A percentile compares a stretch with the other conserved stretches of the same genome.
Evolutionary conservation across 92 coral and sea anemone species (phyloP).

Genomic region (Paramuricea clavata): DNA sequence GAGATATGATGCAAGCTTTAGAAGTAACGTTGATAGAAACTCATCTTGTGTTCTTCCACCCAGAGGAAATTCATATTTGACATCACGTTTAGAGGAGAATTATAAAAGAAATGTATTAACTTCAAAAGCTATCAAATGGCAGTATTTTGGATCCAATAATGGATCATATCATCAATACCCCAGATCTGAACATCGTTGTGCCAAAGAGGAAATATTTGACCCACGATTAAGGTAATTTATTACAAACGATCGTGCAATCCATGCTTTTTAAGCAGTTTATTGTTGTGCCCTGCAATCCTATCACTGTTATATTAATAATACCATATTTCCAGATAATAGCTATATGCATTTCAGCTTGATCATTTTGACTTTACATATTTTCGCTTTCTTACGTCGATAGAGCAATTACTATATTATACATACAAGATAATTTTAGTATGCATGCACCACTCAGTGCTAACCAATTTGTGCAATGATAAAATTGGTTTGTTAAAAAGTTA

Average conservation of each 20-base stretch:
- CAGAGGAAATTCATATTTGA: background rate
- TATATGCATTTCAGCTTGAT: no score
- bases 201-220: constrained; percentile 58
- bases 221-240: constrained; percentile 83
- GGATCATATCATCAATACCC: constrained; percentile 80
- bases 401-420: no score
- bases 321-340: no score
- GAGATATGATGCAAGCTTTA: constrained; percentile 43
- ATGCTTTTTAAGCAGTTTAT: no score
- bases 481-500: no score
- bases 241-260: background rate
- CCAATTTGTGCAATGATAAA: no score
- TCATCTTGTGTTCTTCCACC: constrained; percentile 21
- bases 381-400: no score
- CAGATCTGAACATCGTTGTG: constrained; percentile 53
- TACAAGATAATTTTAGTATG: no score
- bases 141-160: constrained; percentile 73
- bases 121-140: constrained; percentile 67
- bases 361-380: no score
- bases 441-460: no score
- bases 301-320: no score
- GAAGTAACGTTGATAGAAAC: constrained; percentile 4
- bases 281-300: no score
- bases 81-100: constrained; percentile 26
- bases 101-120: constrained; percentile 51